These are phyloP conservation scores for Isichthys henryi DNA, from an alignment of 2,113 vertebrate genomes.

Conservation along the genomic window DNA sequence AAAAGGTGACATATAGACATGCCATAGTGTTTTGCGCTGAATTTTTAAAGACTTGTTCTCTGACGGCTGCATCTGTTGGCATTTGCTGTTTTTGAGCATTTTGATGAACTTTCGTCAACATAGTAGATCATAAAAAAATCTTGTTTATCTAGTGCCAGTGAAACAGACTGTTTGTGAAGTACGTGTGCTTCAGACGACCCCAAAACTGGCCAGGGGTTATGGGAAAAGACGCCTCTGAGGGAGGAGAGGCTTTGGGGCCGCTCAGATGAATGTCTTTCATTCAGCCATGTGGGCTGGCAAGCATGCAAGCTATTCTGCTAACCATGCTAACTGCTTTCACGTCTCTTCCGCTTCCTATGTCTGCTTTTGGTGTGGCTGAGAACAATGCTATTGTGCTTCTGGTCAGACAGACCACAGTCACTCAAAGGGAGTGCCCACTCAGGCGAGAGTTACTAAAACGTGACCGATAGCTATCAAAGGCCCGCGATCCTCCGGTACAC, in stretches of 20 bases:
- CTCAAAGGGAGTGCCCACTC: not conserved
- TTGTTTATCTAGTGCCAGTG: not conserved
- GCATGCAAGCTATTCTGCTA: slow-evolving; percentile 60
- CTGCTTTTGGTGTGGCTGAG: not conserved
- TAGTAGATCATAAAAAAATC: not conserved
- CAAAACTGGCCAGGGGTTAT: slow-evolving; percentile 4
- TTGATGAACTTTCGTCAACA: not conserved
- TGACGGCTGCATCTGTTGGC: not conserved
- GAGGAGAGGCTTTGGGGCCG: slow-evolving; percentile 53
- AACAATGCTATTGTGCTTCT: not conserved
- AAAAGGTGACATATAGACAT: not conserved
- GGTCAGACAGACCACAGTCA: not conserved
- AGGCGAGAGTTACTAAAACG: not conserved
- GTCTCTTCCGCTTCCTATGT: not conserved
- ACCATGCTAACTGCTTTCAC: not conserved
- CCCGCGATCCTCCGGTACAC: not conserved
- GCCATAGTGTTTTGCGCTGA: not conserved
- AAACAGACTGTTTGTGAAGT: slow-evolving; percentile 15
- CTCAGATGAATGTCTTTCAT: slow-evolving; percentile 59
- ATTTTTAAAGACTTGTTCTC: not conserved
- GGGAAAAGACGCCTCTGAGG: slow-evolving; percentile 53
- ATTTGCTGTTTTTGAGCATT: not conserved
- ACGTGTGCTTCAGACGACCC: not conserved
- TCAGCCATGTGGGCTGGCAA: slow-evolving; percentile 61
- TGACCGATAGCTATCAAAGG: not conserved